Conservation (phyloP, 2,113 vertebrate species). For the Trichomycterus rosablanca region DNA sequence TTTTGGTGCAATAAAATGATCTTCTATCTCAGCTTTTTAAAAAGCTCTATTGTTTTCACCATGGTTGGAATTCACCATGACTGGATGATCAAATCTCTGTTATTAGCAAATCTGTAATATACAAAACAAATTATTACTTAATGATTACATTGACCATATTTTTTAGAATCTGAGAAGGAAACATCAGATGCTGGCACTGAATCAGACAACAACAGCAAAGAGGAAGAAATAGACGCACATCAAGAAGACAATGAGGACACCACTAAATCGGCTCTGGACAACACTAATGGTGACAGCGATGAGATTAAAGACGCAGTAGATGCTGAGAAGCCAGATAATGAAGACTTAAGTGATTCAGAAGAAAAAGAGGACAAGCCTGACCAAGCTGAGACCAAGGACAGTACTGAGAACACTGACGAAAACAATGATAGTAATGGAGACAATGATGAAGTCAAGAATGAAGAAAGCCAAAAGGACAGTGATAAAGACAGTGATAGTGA, state of each 20-base stretch:
- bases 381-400: slow-evolving; percentile 16
- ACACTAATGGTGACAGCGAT: slow-evolving; percentile 15
- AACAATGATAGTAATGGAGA: slow-evolving; percentile 6
- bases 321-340: slow-evolving; percentile 26
- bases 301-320: slow-evolving; percentile 6
- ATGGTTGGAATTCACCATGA: too few species aligned
- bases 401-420: slow-evolving; percentile 16
- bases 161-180: slow-evolving; percentile 33
- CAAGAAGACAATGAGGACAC: slow-evolving; percentile 18
- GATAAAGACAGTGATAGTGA: neutral
- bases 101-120: too few species aligned
- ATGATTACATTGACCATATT: too few species aligned
- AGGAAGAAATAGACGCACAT: slow-evolving; percentile 22
- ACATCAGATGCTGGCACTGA: slow-evolving; percentile 13
- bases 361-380: slow-evolving; percentile 11
- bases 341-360: neutral
- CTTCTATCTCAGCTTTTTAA: too few species aligned
- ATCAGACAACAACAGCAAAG: slow-evolving; percentile 14
- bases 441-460: neutral
- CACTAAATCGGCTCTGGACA: slow-evolving; percentile 5
- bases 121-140: too few species aligned
- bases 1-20: too few species aligned
- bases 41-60: too few species aligned
- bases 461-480: slow-evolving; percentile 1
- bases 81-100: too few species aligned